phyloP scores from a whole-genome alignment of 2,113 vertebrate species.

The Rostratula benghalensis region DNA sequence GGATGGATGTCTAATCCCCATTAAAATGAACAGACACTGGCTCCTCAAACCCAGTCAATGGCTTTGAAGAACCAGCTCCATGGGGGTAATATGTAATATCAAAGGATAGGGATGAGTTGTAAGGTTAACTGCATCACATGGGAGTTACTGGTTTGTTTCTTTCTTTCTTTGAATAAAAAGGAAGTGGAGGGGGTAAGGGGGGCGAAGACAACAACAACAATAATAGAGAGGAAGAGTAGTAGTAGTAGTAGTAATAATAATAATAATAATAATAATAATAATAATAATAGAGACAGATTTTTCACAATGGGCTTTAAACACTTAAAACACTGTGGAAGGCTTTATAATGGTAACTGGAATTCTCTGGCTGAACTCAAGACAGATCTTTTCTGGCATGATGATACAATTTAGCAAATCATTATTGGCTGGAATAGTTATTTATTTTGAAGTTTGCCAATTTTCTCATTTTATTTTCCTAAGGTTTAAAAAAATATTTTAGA shows the following conservation, averaged over 20 bases:
- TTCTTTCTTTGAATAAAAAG: background rate
- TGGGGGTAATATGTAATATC: background rate
- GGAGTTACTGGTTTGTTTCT: background rate
- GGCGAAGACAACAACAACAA: background rate
- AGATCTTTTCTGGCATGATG: background rate
- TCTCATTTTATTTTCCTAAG: background rate
- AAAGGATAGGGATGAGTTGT: slow-evolving; percentile 29
- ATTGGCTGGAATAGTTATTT: background rate
- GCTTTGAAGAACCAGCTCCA: slow-evolving; percentile 37
- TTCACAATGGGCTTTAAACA: background rate
- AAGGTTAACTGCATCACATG: background rate
- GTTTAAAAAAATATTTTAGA: background rate
- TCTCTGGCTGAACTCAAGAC: background rate
- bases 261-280: background rate
- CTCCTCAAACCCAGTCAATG: background rate
- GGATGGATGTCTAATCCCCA: slow-evolving; percentile 31
- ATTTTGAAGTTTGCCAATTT: background rate
- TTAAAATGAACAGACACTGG: slow-evolving; percentile 48
- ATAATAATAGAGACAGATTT: background rate
- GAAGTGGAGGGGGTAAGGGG: background rate
- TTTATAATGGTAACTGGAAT: background rate
- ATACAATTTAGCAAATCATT: background rate
- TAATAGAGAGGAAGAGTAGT: background rate
- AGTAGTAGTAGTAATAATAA: background rate
- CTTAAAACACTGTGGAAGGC: background rate